Evolutionary conservation across 2,797 vertebrate genomes (phyloP).

Genomic region (Sebastolobus altivelis): DNA sequence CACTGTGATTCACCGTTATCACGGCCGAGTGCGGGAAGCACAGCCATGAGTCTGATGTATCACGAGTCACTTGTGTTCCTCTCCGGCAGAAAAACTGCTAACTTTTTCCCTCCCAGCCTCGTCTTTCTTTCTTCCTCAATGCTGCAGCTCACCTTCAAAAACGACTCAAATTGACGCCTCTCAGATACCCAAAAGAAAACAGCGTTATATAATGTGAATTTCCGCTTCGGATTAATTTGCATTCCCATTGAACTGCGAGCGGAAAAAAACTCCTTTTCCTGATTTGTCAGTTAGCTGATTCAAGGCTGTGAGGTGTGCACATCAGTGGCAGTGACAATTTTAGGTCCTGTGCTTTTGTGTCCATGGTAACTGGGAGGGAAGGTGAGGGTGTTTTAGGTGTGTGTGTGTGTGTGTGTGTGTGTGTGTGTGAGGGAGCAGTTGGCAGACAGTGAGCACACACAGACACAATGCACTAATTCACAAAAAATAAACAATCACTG

Average conservation of each 20-base stretch:
- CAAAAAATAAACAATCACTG: constrained; percentile 45
- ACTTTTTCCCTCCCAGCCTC: constrained; percentile 5
- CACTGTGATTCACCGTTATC: constrained; percentile 70
- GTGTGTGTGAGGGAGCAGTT: constrained; percentile 45
- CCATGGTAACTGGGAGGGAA: constrained; percentile 85
- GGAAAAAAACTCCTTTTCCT: constrained; percentile 55
- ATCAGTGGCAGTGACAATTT: constrained; percentile 66
- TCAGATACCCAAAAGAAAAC: constrained; percentile 32
- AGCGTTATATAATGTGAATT: constrained; percentile 47
- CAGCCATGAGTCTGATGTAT: constrained; percentile 59
- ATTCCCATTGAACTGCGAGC: constrained; percentile 42
- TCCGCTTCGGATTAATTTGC: constrained; percentile 48
- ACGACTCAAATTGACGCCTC: constrained; percentile 29
- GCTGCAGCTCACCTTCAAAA: constrained; percentile 38
- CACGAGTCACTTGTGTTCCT: constrained; percentile 68
- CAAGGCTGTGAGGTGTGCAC: constrained; percentile 64
- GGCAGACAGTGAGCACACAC: constrained; percentile 46
- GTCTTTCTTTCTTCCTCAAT: constrained; percentile 14
- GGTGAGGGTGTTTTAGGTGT: constrained; percentile 73
- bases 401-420: constrained; percentile 32
- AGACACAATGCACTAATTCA: constrained; percentile 45
- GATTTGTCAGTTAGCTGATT: constrained; percentile 63
- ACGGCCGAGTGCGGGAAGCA: constrained; percentile 37
- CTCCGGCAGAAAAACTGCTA: constrained; percentile 25
- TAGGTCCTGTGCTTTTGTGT: constrained; percentile 78